Evolutionary conservation across 2,113 vertebrate genomes (phyloP).

Genomic region (Poeciliopsis turrubarensis): DNA sequence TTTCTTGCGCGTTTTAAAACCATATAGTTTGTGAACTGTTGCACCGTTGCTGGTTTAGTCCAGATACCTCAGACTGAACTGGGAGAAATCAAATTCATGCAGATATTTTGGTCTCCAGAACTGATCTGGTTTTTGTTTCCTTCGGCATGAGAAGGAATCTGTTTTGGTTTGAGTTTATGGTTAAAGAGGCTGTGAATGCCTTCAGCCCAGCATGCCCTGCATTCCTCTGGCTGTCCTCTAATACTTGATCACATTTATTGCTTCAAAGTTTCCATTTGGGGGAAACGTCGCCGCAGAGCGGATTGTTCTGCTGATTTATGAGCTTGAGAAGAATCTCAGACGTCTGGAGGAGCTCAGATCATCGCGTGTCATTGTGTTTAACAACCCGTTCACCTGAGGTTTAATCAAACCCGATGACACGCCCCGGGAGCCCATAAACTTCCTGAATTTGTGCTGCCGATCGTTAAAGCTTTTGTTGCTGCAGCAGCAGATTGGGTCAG

Average conservation of each 20-base stretch:
- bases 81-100: background rate
- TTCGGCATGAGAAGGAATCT: conserved; percentile 12
- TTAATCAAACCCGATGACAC: conserved; percentile 42
- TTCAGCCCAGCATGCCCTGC: conserved; percentile 75
- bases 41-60: no score
- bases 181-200: conserved; percentile 3
- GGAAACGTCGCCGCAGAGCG: background rate
- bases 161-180: conserved; percentile 2
- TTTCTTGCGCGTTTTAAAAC: no score
- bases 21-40: no score
- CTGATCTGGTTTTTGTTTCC: conserved; percentile 19
- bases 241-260: background rate
- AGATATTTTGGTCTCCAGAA: conserved; percentile 8
- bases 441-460: conserved; percentile 47
- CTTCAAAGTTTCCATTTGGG: conserved; percentile 2
- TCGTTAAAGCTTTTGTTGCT: conserved; percentile 44
- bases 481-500: conserved; percentile 33
- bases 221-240: background rate
- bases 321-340: background rate
- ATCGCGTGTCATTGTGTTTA: conserved; percentile 46
- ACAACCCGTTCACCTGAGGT: conserved; percentile 30
- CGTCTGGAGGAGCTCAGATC: background rate
- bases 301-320: background rate
- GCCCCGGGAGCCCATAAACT: conserved; percentile 33
- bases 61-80: background rate